A percentile compares a stretch with the other conserved stretches of the same genome.
These are phyloP conservation scores for Seira sanloemensis DNA, from an alignment of 2,888 invertebrate species.

Conservation along the genomic window DNA sequence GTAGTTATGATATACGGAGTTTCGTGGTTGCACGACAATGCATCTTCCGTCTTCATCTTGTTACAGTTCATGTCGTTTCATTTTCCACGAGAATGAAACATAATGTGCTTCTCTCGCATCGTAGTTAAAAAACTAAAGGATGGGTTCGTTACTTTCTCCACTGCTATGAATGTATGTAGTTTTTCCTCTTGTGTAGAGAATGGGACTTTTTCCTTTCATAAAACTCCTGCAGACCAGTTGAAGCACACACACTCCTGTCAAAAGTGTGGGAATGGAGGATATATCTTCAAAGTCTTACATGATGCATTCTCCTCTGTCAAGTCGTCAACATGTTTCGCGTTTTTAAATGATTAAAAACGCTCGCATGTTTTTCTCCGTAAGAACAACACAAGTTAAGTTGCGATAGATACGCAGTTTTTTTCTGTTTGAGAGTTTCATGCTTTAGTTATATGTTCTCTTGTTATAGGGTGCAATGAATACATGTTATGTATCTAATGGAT, in stretches of 20 bases:
- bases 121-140: neutral
- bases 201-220: no score
- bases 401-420: no score
- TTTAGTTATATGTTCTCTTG: no score
- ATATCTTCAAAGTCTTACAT: neutral
- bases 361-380: neutral
- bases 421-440: no score
- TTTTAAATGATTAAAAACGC: slow-evolving; percentile 3
- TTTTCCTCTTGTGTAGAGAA: no score
- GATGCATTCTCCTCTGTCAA: slow-evolving; percentile 3
- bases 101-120: neutral
- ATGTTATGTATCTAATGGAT: no score
- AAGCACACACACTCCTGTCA: no score
- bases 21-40: neutral
- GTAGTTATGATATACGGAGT: slow-evolving; percentile 4
- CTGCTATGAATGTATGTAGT: neutral
- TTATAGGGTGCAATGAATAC: no score
- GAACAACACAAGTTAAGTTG: neutral
- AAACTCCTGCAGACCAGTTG: no score
- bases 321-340: slow-evolving; percentile 5
- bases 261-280: neutral
- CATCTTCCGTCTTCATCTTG: neutral
- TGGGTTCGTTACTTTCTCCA: neutral
- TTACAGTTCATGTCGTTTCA: neutral
- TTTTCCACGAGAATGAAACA: neutral